phyloP scores from a whole-genome alignment of 2,113 vertebrate species.

The Triplophysa siluroides region DNA sequence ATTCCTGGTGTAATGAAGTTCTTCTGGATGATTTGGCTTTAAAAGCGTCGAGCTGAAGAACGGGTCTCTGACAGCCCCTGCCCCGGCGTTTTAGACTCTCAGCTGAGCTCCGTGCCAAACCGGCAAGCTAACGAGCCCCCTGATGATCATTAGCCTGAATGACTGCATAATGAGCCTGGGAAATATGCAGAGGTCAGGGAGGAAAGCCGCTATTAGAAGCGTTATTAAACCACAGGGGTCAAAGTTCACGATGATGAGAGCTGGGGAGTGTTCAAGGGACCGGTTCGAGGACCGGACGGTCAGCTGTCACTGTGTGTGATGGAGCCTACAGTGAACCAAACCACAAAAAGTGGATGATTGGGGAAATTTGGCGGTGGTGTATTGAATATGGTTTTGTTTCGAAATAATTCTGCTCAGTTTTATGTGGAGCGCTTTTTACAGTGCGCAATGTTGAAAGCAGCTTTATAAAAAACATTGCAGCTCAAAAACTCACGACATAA shows the following conservation, averaged over 20 bases:
- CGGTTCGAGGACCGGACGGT: neutral
- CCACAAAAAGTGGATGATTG: no score
- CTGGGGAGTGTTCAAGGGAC: neutral
- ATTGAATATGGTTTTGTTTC: no score
- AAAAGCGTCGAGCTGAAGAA: slow-evolving; percentile 8
- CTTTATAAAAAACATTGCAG: no score
- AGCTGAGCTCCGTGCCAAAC: slow-evolving; percentile 54
- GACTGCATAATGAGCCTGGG: slow-evolving; percentile 74
- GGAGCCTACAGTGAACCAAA: no score
- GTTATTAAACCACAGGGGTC: slow-evolving; percentile 71
- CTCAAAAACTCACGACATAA: no score
- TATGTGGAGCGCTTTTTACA: no score
- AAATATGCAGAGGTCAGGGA: slow-evolving; percentile 75
- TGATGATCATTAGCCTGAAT: slow-evolving; percentile 73
- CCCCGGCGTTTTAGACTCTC: slow-evolving; percentile 48
- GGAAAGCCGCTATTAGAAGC: slow-evolving; percentile 62
- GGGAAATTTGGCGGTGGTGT: no score
- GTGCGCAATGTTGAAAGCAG: no score
- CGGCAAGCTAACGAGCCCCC: slow-evolving; percentile 68
- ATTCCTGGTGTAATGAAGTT: slow-evolving; percentile 29
- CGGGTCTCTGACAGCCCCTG: slow-evolving; percentile 28
- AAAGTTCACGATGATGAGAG: slow-evolving; percentile 69
- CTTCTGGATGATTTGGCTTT: slow-evolving; percentile 30
- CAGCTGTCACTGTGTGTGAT: neutral
- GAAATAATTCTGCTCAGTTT: no score